These are phyloP conservation scores for Aldabrachelys gigantea DNA, from an alignment of 2,113 vertebrate species.

Conservation along the genomic window DNA sequence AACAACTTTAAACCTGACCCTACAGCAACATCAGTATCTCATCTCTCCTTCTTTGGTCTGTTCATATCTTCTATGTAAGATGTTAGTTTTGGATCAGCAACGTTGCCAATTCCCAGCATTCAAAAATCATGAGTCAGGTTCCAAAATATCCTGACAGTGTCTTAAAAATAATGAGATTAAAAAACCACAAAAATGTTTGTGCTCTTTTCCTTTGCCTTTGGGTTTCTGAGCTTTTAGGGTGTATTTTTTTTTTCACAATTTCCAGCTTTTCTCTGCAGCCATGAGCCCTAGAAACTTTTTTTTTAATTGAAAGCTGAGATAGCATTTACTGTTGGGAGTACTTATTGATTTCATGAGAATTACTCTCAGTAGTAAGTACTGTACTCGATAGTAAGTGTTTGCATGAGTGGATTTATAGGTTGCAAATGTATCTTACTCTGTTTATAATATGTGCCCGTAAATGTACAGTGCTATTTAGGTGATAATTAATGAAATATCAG, in stretches of 20 bases:
- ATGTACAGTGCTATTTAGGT: background rate
- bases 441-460: background rate
- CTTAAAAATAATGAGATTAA: conserved; percentile 9
- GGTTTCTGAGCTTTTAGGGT: background rate
- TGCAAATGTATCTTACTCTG: background rate
- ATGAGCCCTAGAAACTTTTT: background rate
- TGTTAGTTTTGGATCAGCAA: background rate
- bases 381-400: background rate
- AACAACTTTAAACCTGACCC: background rate
- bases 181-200: background rate
- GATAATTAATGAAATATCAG: background rate
- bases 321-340: background rate
- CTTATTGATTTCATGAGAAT: background rate
- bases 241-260: background rate
- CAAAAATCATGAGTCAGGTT: background rate
- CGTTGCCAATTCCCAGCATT: background rate
- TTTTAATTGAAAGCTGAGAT: background rate
- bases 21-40: background rate
- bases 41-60: background rate
- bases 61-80: background rate
- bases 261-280: background rate
- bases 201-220: background rate
- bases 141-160: background rate
- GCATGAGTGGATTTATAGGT: background rate
- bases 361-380: background rate